Base-by-base conservation (phyloP, 2,113 vertebrate genomes). In the Caloenas nicobarica region DNA sequence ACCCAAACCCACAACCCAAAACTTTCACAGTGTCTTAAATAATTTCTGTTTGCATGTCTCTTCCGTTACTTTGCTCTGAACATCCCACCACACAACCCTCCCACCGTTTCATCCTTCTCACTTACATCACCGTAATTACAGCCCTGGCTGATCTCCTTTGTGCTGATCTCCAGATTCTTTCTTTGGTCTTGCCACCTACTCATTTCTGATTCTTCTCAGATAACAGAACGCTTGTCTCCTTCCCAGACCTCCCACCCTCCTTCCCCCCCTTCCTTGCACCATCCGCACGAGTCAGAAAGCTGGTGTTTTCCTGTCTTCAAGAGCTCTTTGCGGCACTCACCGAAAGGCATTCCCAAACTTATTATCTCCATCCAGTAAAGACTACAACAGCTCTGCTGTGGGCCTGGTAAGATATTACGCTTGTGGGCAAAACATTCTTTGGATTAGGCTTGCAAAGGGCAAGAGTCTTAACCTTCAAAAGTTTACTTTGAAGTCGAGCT, bases 131-230 rank as follows among this genome's bases (percentile, higher is more conserved):
- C 5, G 1, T 96, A 96, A 95, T 96, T 96, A 95, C 95, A 97
- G 76, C 81, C 84, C 95, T 95, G 92, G 93, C 93, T 96, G 88
- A 96, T 92, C 92, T 90, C 65, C 92, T 93, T 96, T 96, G 83
- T 95, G 93, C 96, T 94, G 86, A 96, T 96, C 90, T 92, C 4
- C 7, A 96, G 95, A 97, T 97, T 97, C 95, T 94, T 95, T 93
- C 96, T 96, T 97, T 96, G 90, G 95, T 97, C 95, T 94, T 94
- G 77, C 95, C 95, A 92, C 95, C 96, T 95, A 96, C 96, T 92
- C 91, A 89, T 89, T 96, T 96, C 92, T 96, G 95, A 96, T 97
- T 76, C 93, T 92, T 93, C 95, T 96, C 95, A 96, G 95, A 97
- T 96, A 96, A 96, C 93, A 93, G 83, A 93, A 56, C 0, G 36